Evolutionary conservation across 2,888 invertebrate genomes (phyloP).

Genomic region (Melanotus villosus): DNA sequence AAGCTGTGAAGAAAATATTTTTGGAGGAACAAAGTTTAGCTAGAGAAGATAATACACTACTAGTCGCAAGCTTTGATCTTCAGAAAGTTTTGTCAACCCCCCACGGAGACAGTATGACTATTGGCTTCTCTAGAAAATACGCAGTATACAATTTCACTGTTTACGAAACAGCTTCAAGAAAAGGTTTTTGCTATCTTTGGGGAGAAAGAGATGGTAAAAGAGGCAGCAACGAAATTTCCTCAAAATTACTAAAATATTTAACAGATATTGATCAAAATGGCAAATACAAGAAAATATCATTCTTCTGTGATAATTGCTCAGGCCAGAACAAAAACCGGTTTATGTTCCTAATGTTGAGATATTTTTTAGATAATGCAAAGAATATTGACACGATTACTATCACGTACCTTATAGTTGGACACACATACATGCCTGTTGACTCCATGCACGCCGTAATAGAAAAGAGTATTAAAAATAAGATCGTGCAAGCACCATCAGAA

Average conservation of each 20-base stretch:
- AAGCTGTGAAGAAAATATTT: too few relatives aligned
- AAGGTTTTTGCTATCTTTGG: background rate
- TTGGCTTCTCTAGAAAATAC: background rate
- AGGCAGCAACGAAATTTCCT: background rate
- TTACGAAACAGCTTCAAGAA: background rate
- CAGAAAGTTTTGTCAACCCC: too few relatives aligned
- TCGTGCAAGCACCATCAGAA: conserved; percentile 53
- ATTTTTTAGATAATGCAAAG: background rate
- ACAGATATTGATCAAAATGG: background rate
- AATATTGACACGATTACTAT: background rate
- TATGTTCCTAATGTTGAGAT: background rate
- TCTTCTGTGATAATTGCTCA: background rate
- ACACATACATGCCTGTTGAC: too few relatives aligned
- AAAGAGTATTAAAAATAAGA: conserved; percentile 44
- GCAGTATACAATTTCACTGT: too few relatives aligned
- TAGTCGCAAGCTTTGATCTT: too few relatives aligned
- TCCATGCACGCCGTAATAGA: conserved; percentile 34
- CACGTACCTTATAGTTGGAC: background rate
- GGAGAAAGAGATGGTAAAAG: too few relatives aligned
- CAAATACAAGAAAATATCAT: background rate
- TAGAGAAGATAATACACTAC: too few relatives aligned
- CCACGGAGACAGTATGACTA: too few relatives aligned
- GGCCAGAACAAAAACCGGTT: conserved; percentile 3
- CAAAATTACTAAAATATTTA: background rate
- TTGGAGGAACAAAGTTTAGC: too few relatives aligned